Evolutionary conservation across 2,888 invertebrate species (phyloP).

Genomic region (Dryadula phaetusa): DNA sequence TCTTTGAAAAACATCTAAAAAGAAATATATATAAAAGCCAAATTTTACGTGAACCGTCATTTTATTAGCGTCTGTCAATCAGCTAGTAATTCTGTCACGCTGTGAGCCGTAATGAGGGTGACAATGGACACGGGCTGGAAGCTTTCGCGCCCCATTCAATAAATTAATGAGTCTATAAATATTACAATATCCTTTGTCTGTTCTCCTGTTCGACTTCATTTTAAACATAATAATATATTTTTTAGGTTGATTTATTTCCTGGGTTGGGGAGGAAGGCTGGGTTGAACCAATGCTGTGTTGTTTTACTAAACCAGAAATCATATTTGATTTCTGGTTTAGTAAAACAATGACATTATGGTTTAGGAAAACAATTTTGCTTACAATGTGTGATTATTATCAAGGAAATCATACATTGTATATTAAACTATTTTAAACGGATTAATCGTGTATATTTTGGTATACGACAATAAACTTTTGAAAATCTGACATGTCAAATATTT

Average conservation of each 20-base stretch:
- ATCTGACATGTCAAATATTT: no score
- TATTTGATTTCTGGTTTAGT: no score
- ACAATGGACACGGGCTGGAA: conserved; percentile 37
- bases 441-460: no score
- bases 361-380: no score
- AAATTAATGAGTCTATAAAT: conserved; percentile 41
- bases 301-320: no score
- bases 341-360: no score
- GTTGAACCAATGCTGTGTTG: no score
- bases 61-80: conserved; percentile 37
- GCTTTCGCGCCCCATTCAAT: conserved; percentile 36
- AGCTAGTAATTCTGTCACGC: conserved; percentile 36
- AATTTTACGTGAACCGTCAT: conserved; percentile 6
- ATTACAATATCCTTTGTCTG: conserved; percentile 30
- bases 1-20: not conserved
- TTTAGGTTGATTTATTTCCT: not conserved
- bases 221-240: not conserved
- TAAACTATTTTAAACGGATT: no score
- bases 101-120: conserved; percentile 30
- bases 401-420: no score
- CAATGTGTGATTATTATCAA: no score
- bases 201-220: conserved; percentile 4
- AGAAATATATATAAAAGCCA: conserved; percentile 3
- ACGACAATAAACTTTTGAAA: no score
- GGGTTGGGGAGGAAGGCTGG: no score